Base-by-base conservation (phyloP, 1,140 invertebrate genomes). In the Pachypsylla venusta region DNA sequence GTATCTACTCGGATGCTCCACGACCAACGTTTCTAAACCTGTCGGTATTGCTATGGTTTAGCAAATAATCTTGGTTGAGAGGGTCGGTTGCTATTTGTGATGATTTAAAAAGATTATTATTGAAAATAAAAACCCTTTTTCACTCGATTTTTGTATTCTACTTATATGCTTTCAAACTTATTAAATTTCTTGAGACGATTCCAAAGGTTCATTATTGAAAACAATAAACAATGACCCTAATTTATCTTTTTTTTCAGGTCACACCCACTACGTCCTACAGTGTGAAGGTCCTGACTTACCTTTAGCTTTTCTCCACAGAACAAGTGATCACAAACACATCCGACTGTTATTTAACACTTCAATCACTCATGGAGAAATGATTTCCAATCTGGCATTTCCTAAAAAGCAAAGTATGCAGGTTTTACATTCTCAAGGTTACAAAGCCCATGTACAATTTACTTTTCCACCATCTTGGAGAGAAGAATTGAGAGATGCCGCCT, bases 381-480 rank as follows among this genome's bases (percentile, higher is more conserved):
- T 89, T 14, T 77, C 79, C 28, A 77, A 84, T 65, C 69, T 87
- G 24, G 86, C 86, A 16, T 70, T 89, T 67, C 86, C 85, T 24
- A 82, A 79, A 59, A 78, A 80, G 68, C 75, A 78, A 64, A 86
- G 79, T 62, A 85, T 87, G 67, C 84, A 88, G 75, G 82, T 89
- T 61, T 78, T 83, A 61, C 71, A 88, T 62, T 78, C 84, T 25
- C 85, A 87, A 69, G 85, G 85, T 27, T 84, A 81, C 68, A 77
- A 79, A 63, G 85, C 85, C 7, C 81, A 85, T 65, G 85, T 87
- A 19, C 84, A 87, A 67, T 74, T 89, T 54, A 70, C 87, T n/a
- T 71, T 88, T 63, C 85, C 86, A 10, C 85, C 86, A 0, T 86
- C 83, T 61, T 89, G 86, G 86, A 74, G 85, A 16, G 84, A 85